Percentiles rank a stretch among this genome's conserved stretches.
Evolutionary conservation across 2,113 vertebrate genomes (phyloP).

Genomic region (Siphamia tubifer): DNA sequence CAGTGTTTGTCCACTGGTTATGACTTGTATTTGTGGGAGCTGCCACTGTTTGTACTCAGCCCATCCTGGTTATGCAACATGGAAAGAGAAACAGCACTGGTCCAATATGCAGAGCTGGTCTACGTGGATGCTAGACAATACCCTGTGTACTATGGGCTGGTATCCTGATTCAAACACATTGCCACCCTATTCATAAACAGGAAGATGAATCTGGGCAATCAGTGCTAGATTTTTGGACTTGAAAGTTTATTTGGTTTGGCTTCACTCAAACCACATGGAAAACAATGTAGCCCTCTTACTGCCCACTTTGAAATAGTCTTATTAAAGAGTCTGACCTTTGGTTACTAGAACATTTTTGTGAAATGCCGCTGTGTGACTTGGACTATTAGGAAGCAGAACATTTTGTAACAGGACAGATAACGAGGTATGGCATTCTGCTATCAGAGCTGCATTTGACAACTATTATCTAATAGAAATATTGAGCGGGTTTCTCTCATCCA

Average conservation of each 20-base stretch:
- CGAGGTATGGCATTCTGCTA: constrained; percentile 8
- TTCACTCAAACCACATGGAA: neutral
- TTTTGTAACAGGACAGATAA: constrained; percentile 43
- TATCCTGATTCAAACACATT: constrained; percentile 20
- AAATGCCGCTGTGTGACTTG: constrained; percentile 4
- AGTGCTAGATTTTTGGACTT: constrained; percentile 19
- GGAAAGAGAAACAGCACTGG: constrained; percentile 33
- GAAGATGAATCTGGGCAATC: constrained; percentile 54
- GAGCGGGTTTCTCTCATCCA: neutral
- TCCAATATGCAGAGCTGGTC: constrained; percentile 36
- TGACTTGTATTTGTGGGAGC: constrained; percentile 23
- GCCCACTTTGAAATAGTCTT: neutral
- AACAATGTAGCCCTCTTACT: constrained; percentile 14
- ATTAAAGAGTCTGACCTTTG: neutral
- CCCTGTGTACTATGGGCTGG: constrained; percentile 37
- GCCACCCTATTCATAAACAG: constrained; percentile 56
- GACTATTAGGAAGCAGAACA: neutral
- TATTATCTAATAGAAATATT: constrained; percentile 24
- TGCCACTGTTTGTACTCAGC: constrained; percentile 37
- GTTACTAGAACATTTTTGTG: neutral
- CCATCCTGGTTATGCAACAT: constrained; percentile 51
- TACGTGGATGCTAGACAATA: constrained; percentile 47
- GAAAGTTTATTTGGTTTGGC: constrained; percentile 43
- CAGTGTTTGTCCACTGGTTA: constrained; percentile 1
- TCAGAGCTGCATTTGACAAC: constrained; percentile 2